Evolutionary conservation across 2,888 invertebrate species (phyloP).

Genomic region (Ashinkailepas kermadecensis): DNA sequence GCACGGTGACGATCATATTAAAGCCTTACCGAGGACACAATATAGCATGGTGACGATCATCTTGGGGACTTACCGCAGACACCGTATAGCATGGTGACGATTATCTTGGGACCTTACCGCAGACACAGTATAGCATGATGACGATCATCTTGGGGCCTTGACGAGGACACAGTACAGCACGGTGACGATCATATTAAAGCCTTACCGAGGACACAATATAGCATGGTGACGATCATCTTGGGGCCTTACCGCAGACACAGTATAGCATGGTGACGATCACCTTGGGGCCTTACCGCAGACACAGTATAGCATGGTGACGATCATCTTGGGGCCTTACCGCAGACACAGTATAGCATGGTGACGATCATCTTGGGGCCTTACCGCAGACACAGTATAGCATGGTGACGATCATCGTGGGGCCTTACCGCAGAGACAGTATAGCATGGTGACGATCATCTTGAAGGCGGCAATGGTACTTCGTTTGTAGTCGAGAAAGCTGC

Average conservation of each 20-base stretch:
- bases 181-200: constrained; percentile 35
- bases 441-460: constrained; percentile 35
- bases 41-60: constrained; percentile 39
- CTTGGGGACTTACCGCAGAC: too few species aligned
- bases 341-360: too few species aligned
- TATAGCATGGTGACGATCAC: too few species aligned
- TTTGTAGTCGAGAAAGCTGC: constrained; percentile 31
- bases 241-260: too few species aligned
- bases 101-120: constrained; percentile 39
- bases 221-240: too few species aligned
- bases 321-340: too few species aligned
- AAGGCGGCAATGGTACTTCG: constrained; percentile 31
- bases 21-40: constrained; percentile 40
- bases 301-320: constrained; percentile 31
- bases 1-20: too few species aligned
- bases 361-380: neutral
- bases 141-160: constrained; percentile 34
- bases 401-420: too few species aligned
- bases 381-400: constrained; percentile 42
- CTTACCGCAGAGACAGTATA: constrained; percentile 42
- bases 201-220: constrained; percentile 42
- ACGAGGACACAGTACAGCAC: constrained; percentile 43
- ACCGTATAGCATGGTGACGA: too few species aligned
- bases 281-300: constrained; percentile 38
- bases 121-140: constrained; percentile 40